Evolutionary conservation across 2,888 invertebrate species (phyloP), one percentile per base, ranked within the genome.

Genomic region (Pandemis heparana): DNA sequence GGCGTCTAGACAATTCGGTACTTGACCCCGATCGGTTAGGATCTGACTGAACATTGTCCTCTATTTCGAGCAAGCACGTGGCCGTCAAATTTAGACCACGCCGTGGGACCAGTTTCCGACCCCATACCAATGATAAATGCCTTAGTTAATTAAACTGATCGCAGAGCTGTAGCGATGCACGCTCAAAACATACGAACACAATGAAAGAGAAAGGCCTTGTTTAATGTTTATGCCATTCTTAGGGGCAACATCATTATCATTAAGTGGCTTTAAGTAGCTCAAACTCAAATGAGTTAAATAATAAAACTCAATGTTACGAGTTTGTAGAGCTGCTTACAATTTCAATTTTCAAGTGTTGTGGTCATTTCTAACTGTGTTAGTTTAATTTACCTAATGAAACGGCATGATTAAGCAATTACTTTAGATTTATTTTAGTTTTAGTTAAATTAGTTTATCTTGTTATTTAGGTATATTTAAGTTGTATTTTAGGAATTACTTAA

Each of bases 11-110:
- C 85, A 74, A 76, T 60, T 32, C 9, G 86, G 84, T 79, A 85
- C 85, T 86, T 91, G 92, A 92, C 92, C 92, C 83, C 87, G 90
- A 90, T 88, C 80, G 80, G 79, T 81, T 80, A 81, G 79, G 23
- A 32, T 32, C 23, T 81, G 85, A 76, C 78, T 79, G 87, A 85
- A 85, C 87, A 85, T 82, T 88, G 89, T 89, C 86, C 87, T 86
- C 85, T 81, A 79, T 76, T 73, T 71, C 73, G 64, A 74, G 73
- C 75, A 78, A 83, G 83, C 92, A 92, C 92, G 92, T 92, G 93
- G 89, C 85, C 72, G 77, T 79, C 89, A 88, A 82, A 87, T 87
- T 85, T 89, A 88, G 86, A 87, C 75, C 82, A 81, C 79, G 83
- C 82, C 80, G 80, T 80, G 77, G 79, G 69, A 77, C 77, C 77